These are phyloP conservation scores for Nannobrachium achirus DNA, from an alignment of 2,113 vertebrate genomes.

Conservation along the genomic window DNA sequence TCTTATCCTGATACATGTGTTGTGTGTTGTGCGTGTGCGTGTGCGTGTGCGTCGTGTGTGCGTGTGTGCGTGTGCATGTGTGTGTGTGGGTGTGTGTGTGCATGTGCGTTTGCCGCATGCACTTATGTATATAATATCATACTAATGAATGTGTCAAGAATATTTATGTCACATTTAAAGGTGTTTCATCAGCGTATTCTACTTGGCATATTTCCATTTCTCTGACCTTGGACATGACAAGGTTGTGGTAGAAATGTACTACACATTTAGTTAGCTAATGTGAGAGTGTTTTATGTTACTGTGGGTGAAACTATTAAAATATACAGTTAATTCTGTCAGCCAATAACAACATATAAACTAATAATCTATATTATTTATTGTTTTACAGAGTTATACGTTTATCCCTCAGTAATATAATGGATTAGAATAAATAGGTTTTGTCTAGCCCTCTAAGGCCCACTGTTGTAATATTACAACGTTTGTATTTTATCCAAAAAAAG, in stretches of 20 bases:
- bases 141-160: neutral
- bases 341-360: neutral
- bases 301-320: neutral
- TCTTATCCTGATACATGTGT: neutral
- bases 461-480: too few species aligned
- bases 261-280: neutral
- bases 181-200: neutral
- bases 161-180: neutral
- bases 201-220: too few species aligned
- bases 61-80: too few species aligned
- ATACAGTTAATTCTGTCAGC: neutral
- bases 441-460: too few species aligned
- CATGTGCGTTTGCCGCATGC: too few species aligned
- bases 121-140: neutral
- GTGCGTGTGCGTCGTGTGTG: too few species aligned
- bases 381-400: neutral
- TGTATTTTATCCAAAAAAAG: too few species aligned
- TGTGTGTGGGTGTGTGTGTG: too few species aligned
- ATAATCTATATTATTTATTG: too few species aligned
- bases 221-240: too few species aligned
- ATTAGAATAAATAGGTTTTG: too few species aligned
- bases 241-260: neutral
- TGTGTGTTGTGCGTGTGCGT: neutral
- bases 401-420: neutral
- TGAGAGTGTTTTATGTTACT: neutral